Base-by-base conservation (phyloP, 2,797 vertebrate species). In the Coreius guichenoti region DNA sequence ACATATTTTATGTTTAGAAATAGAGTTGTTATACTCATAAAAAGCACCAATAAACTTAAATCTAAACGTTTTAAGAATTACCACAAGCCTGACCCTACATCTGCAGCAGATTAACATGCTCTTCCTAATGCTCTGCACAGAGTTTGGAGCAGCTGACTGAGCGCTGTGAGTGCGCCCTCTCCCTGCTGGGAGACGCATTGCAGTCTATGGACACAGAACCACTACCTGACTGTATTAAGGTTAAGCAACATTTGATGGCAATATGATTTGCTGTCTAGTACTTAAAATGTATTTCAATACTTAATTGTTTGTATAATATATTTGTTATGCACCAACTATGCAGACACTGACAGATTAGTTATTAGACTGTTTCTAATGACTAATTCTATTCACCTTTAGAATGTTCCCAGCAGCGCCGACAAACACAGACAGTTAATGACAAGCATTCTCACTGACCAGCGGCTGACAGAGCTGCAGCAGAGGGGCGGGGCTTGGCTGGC, bases 401-500 rank as follows among this genome's bases (percentile, higher is more conserved):
- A 93, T 43, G 92, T 94, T 4, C 90, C 94, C 43, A 85, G 89
- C 70, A 93, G 95, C 89, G 94, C 96, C 43, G 92, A 94, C 84
- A 95, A 94, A 85, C 96, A 97, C 93, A 90, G 92, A 0, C 93
- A 95, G 88, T 95, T 97, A 36, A 96, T 98, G 93, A 92, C 91
- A 82, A 95, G 95, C 83, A 95, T 98, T 70, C 92, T 98, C 86
- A 95, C 94, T 17, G 96, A 98, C 92, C 95, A 96, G 31, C 93
- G 95, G 51, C 81, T 98, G 67, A 96, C 95, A 0, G 95, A 95
- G 19, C 94, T 97, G 29, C 97, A 98, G 92, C 93, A 94, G 81
- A 95, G 94, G 11, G 97, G 97, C 0, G 97, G 97, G 11, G 95
- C 96, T 51, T 96, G 96, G 94, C 92, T 98, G 3, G 97, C 97